Percentiles rank a stretch among this genome's conserved stretches.
These are phyloP conservation scores for Tetramorium bicarinatum DNA, from an alignment of 2,888 invertebrate species.

Conservation along the genomic window DNA sequence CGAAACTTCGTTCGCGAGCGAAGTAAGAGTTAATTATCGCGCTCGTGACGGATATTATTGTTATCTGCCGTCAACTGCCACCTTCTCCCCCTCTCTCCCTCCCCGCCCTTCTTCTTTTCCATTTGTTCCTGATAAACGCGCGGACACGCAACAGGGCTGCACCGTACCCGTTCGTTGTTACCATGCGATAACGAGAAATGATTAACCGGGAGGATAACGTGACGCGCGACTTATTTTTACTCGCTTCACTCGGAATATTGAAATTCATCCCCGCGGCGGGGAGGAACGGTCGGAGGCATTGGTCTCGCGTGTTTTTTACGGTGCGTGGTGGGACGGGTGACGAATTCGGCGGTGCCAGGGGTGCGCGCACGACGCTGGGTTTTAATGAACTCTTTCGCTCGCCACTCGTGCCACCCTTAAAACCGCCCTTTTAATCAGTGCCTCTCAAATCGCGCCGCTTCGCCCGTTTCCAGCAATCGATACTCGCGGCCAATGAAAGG, in stretches of 20 bases:
- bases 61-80: slow-evolving; percentile 66
- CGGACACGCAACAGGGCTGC: slow-evolving; percentile 71
- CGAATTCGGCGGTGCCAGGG: slow-evolving; percentile 66
- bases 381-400: slow-evolving; percentile 85
- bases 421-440: slow-evolving; percentile 81
- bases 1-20: slow-evolving; percentile 59
- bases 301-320: slow-evolving; percentile 71
- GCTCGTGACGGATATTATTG: slow-evolving; percentile 67
- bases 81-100: neutral
- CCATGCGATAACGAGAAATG: slow-evolving; percentile 68
- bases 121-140: slow-evolving; percentile 67
- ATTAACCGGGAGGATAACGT: slow-evolving; percentile 30
- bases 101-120: slow-evolving; percentile 18
- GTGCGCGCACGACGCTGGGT: slow-evolving; percentile 83
- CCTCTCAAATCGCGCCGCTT: slow-evolving; percentile 73
- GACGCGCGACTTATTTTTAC: slow-evolving; percentile 26
- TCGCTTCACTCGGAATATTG: slow-evolving; percentile 1
- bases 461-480: neutral
- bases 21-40: slow-evolving; percentile 73
- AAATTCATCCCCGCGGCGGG: neutral
- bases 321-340: slow-evolving; percentile 9
- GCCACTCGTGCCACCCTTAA: slow-evolving; percentile 83
- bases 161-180: slow-evolving; percentile 72
- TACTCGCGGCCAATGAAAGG: neutral
- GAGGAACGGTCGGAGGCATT: slow-evolving; percentile 58